Conservation (phyloP, 2,797 vertebrate genomes). For the Otus scops region DNA sequence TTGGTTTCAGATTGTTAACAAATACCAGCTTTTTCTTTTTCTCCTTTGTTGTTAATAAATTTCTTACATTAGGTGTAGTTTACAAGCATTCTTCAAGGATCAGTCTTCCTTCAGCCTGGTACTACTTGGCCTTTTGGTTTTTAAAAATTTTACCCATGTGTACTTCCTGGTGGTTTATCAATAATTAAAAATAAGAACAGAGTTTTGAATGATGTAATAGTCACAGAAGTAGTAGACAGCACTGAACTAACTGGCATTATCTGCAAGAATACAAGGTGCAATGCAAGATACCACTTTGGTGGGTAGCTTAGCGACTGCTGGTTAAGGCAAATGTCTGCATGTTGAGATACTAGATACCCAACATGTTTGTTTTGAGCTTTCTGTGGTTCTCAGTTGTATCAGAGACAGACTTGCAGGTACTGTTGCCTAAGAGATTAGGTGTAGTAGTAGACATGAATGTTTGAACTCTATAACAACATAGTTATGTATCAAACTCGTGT, state of each 20-base stretch:
- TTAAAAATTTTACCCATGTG: neutral
- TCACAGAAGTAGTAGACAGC: neutral
- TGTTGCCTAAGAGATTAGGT: neutral
- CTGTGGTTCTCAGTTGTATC: neutral
- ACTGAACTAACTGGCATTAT: neutral
- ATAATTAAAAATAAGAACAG: neutral
- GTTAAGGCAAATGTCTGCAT: neutral
- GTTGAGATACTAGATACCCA: neutral
- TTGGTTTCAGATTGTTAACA: neutral
- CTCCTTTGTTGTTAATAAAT: neutral
- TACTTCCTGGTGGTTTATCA: neutral
- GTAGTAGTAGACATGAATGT: neutral
- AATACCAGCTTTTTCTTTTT: neutral
- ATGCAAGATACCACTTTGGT: neutral
- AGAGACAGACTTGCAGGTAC: neutral
- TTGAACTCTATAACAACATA: neutral
- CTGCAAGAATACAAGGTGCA: neutral
- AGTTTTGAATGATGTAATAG: neutral
- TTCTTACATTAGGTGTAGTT: neutral
- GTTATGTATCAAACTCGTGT: neutral
- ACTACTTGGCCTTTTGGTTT: neutral
- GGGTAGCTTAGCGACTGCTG: neutral
- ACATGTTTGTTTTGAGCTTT: neutral
- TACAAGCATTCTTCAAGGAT: neutral
- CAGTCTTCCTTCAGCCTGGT: neutral